phyloP scores from a whole-genome alignment of 2,888 invertebrate genomes.

The Onchidella celtica region DNA sequence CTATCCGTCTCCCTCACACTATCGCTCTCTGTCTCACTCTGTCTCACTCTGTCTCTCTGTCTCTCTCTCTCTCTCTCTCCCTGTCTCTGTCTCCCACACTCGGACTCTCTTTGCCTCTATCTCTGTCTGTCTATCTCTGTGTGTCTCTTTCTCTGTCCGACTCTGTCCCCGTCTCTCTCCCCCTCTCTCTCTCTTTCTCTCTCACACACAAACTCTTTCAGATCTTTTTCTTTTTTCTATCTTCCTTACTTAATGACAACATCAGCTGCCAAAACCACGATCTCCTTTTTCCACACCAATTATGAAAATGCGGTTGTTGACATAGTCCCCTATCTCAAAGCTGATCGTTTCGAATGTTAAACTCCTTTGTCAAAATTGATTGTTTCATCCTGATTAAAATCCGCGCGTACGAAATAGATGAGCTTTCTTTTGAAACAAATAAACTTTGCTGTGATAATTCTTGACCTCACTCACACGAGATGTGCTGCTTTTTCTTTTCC shows the following conservation, averaged over 20 bases:
- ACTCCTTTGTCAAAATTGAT: no score
- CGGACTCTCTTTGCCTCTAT: neutral
- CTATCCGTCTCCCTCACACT: neutral
- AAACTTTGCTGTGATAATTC: no score
- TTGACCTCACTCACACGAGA: no score
- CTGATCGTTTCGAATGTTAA: no score
- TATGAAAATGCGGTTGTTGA: no score
- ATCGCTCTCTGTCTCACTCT: constrained; percentile 18
- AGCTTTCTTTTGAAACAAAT: no score
- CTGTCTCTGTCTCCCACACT: neutral
- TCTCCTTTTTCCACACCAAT: no score
- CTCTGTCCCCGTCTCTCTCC: neutral
- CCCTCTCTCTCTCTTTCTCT: neutral
- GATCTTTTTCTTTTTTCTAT: neutral
- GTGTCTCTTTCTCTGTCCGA: neutral
- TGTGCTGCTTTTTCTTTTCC: no score
- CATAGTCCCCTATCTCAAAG: no score
- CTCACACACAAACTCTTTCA: neutral
- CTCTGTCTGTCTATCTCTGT: neutral
- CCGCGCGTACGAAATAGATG: no score
- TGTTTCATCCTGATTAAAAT: no score
- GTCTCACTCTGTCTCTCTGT: neutral
- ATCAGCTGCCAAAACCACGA: no score
- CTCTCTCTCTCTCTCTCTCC: constrained; percentile 27
- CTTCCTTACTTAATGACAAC: neutral